phyloP scores from a whole-genome alignment of 35 echinoderm and acorn worm species.

The Heliocidaris tuberculata region DNA sequence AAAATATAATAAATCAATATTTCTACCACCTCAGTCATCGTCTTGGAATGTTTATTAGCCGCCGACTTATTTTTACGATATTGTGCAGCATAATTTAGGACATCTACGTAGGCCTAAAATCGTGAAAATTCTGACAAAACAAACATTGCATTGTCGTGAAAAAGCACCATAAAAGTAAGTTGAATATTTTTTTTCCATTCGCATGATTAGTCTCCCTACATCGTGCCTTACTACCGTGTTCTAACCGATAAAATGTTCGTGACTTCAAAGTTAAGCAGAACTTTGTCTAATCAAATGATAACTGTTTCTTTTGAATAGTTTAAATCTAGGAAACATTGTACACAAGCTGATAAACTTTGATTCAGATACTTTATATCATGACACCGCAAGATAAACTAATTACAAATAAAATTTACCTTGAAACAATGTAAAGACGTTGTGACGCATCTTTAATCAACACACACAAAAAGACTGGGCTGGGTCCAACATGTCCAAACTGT shows the following conservation, averaged over 20 bases:
- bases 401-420: not conserved
- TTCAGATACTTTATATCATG: too few species aligned
- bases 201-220: not conserved
- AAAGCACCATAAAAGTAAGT: not conserved
- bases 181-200: not conserved
- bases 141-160: not conserved
- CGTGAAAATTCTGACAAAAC: not conserved
- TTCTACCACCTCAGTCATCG: not conserved
- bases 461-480: not conserved
- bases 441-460: not conserved
- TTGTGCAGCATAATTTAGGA: not conserved
- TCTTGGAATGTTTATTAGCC: not conserved
- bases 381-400: too few species aligned
- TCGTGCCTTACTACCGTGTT: not conserved
- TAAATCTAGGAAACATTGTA: too few species aligned
- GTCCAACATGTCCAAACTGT: not conserved
- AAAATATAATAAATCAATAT: not conserved
- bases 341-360: too few species aligned
- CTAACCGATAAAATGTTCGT: not conserved
- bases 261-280: not conserved
- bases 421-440: not conserved
- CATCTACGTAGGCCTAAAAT: not conserved
- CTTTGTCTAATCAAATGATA: too few species aligned
- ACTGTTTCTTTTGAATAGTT: too few species aligned
- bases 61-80: not conserved